Evolutionary conservation across 1,140 invertebrate species (phyloP).

Genomic region (Leptinotarsa texana): DNA sequence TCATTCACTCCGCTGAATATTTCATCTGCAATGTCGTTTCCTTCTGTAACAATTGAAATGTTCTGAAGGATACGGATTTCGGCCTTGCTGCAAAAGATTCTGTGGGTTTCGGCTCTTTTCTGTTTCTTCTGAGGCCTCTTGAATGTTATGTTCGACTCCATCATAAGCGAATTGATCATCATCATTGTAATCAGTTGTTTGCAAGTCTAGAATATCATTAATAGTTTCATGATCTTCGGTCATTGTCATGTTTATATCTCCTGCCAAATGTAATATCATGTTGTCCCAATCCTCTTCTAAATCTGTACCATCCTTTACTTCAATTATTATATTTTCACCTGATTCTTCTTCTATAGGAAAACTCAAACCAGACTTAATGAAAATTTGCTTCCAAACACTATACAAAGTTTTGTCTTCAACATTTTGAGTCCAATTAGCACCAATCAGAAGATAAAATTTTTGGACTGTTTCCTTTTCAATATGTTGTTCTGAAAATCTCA

Average conservation of each 20-base stretch:
- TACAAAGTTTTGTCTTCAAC: not conserved
- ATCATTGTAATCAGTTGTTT: conserved; percentile 3
- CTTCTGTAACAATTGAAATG: not conserved
- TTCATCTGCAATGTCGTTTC: too few relatives aligned
- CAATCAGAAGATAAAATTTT: not conserved
- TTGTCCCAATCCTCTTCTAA: conserved; percentile 1
- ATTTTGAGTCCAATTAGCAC: not conserved
- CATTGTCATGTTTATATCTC: not conserved
- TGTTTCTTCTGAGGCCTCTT: not conserved
- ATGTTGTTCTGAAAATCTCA: conserved; percentile 6
- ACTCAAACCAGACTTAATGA: conserved; percentile 1
- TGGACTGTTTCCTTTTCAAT: conserved; percentile 1
- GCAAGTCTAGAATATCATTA: not conserved
- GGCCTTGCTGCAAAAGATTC: not conserved
- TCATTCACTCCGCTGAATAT: not conserved
- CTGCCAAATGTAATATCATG: too few relatives aligned
- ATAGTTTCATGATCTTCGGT: not conserved
- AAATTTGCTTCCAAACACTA: conserved; percentile 3
- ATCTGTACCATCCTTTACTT: not conserved
- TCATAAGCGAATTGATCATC: not conserved
- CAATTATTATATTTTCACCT: conserved; percentile 1
- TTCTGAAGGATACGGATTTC: not conserved
- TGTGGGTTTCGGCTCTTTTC: not conserved
- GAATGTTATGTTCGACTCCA: not conserved
- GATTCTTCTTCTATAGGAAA: not conserved